Evolutionary conservation across 1,140 invertebrate species (phyloP), one percentile per base, ranked within the genome.

Genomic region (Cherax quadricarinatus): DNA sequence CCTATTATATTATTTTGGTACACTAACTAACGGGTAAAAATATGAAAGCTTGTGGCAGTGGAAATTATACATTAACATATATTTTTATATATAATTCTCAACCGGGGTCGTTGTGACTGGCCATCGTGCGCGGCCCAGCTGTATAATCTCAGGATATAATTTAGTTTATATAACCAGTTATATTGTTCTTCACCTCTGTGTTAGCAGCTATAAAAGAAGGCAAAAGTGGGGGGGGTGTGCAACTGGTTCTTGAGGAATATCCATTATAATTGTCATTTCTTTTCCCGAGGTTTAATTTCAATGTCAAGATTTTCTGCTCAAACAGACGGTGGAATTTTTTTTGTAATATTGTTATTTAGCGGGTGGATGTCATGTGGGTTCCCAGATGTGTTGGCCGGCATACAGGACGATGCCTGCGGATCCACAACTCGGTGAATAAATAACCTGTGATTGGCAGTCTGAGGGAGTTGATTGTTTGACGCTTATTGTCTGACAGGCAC

Each of bases 31-130:
- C 70, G n/a, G n/a, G 70, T 75, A 24, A 75, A 75, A 30, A 75
- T 75, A 75, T 75, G 70, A 57, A 30, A 9, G 70, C 70, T 30
- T 7, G 70, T 30, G 70, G 70, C 70, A 18, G 14, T 75, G n/a
- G 70, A 75, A 75, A 75, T 75, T 75, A 75, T 75, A 75, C n/a
- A 75, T 75, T 75, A 75, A 75, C 70, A 75, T 75, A 75, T 75
- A 75, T 75, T 75, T 75, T 75, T 75, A 75, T 75, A 75, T 75
- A 75, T 75, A 75, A 75, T 75, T 75, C 30, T 16, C 16, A 30
- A 24, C 24, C 24, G 70, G 70, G 30, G 70, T 75, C n/a, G 70
- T 21, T 30, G 70, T 75, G 70, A 75, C n/a, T 75, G 70, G 30
- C 70, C 70, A 30, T 75, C 70, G n/a, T n/a, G 4, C 70, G n/a